Evolutionary conservation across 2,888 invertebrate species (phyloP).

Genomic region (Mimas tiliae): DNA sequence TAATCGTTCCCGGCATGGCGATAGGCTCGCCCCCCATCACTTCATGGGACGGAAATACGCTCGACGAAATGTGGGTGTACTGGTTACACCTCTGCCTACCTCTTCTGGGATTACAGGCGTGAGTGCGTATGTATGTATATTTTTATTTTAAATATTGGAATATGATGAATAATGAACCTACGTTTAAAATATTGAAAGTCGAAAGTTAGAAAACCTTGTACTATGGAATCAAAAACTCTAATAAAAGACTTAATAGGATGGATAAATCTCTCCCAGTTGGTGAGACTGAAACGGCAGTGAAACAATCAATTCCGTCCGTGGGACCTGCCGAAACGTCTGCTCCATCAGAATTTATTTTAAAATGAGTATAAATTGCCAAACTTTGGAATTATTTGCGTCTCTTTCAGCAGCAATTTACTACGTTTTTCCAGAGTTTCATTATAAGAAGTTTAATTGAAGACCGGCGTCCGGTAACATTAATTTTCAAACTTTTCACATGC

Average conservation of each 20-base stretch:
- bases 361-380: slow-evolving; percentile 66
- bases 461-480: slow-evolving; percentile 76
- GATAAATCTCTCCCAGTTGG: not conserved
- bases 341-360: slow-evolving; percentile 38
- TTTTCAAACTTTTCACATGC: slow-evolving; percentile 77
- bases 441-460: slow-evolving; percentile 82
- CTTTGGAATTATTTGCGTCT: slow-evolving; percentile 76
- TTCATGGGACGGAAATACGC: too few species aligned
- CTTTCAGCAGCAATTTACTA: slow-evolving; percentile 68
- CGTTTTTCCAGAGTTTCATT: slow-evolving; percentile 77
- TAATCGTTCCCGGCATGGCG: too few species aligned
- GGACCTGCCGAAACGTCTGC: slow-evolving; percentile 55
- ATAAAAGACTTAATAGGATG: not conserved
- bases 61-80: too few species aligned
- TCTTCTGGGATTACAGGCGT: too few species aligned
- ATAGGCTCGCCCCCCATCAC: too few species aligned
- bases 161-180: not conserved
- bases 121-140: too few species aligned
- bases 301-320: slow-evolving; percentile 61
- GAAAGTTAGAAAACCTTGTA: too few species aligned
- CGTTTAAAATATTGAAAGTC: not conserved
- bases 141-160: not conserved
- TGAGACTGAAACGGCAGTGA: slow-evolving; percentile 39
- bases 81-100: too few species aligned
- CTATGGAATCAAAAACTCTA: not conserved